Conservation (phyloP, 1,140 invertebrate species). For the Metopolophium dirhodum region DNA sequence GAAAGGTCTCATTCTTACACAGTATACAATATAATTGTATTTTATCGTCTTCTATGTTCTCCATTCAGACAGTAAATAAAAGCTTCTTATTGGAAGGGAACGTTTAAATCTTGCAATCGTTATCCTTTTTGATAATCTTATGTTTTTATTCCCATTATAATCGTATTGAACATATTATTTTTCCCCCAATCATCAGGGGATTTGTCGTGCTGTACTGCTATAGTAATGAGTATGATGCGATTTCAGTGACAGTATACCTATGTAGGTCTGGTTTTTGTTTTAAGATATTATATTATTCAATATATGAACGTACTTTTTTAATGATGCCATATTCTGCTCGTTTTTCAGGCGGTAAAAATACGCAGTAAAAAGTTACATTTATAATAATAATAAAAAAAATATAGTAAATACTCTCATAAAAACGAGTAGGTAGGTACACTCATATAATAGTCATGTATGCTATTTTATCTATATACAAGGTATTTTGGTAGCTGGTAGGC, state of each 20-base stretch:
- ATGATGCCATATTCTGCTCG: neutral
- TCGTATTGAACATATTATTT: neutral
- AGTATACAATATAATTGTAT: neutral
- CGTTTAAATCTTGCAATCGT: neutral
- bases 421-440: neutral
- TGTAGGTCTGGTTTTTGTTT: neutral
- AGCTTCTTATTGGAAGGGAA: neutral
- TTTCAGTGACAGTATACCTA: neutral
- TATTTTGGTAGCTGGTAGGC: neutral
- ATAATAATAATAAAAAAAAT: too few relatives aligned
- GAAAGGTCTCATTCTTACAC: neutral
- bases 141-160: neutral
- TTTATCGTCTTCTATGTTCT: neutral
- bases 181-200: neutral
- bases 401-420: neutral
- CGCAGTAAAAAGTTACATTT: neutral
- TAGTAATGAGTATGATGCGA: neutral
- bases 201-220: neutral
- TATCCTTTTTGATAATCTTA: neutral
- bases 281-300: neutral
- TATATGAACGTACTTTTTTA: neutral
- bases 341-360: neutral
- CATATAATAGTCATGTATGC: neutral
- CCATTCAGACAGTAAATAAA: slow-evolving; percentile 1
- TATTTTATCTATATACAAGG: neutral